phyloP scores from a whole-genome alignment of 2,797 vertebrate species.

The Darevskia nairensis region DNA sequence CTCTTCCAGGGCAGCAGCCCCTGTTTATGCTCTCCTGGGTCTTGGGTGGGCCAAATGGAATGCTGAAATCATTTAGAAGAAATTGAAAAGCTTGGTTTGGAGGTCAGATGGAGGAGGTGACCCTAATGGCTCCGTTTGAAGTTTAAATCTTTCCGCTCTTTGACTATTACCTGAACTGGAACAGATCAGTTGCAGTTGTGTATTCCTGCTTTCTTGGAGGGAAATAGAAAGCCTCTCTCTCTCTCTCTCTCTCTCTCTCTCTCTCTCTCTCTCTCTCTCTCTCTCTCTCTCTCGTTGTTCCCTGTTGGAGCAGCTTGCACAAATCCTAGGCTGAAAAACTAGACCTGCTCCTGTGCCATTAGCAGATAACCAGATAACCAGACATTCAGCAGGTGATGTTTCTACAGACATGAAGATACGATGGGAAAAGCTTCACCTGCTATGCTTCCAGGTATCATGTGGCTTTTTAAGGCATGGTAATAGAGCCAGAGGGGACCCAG shows the following conservation, averaged over 20 bases:
- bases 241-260: background rate
- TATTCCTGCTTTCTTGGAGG: background rate
- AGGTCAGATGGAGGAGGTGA: background rate
- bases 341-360: background rate
- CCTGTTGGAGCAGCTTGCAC: background rate
- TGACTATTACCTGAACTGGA: background rate
- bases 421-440: background rate
- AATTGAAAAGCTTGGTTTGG: background rate
- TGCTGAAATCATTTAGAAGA: background rate
- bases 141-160: background rate
- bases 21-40: conserved; percentile 13
- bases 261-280: no score
- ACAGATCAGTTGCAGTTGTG: background rate
- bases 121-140: background rate
- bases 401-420: background rate
- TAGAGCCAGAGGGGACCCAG: no score
- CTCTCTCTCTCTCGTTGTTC: background rate
- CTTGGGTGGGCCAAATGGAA: conserved; percentile 23
- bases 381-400: background rate
- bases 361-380: no score
- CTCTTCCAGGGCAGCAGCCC: background rate
- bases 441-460: background rate
- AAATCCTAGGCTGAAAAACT: background rate
- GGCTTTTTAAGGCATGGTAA: background rate
- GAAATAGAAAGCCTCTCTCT: background rate